phyloP scores from a whole-genome alignment of 2,113 vertebrate genomes.

The Mobula birostris region DNA sequence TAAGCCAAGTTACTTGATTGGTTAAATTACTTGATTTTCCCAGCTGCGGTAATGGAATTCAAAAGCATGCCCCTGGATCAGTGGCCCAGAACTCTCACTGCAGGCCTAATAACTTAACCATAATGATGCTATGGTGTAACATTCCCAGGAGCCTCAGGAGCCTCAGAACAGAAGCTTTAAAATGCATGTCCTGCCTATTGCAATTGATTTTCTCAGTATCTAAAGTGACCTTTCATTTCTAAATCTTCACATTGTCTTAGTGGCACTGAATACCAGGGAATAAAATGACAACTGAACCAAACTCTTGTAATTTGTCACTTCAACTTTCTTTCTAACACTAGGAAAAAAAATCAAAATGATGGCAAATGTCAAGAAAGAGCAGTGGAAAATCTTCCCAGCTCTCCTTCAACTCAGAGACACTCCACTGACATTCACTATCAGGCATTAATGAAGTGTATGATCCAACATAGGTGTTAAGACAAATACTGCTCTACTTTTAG shows the following conservation, averaged over 20 bases:
- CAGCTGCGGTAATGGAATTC: no score
- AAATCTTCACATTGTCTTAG: not conserved
- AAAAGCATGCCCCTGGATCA: no score
- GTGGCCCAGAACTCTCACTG: no score
- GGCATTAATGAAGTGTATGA: not conserved
- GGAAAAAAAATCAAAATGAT: not conserved
- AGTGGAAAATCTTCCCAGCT: not conserved
- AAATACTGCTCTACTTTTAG: not conserved
- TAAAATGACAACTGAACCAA: not conserved
- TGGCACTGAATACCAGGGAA: not conserved
- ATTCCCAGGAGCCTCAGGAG: not conserved
- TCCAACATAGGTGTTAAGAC: not conserved
- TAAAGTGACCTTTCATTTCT: not conserved
- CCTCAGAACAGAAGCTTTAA: not conserved
- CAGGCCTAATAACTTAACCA: no score
- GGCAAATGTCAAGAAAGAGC: not conserved
- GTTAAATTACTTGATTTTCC: no score
- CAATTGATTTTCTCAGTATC: not conserved
- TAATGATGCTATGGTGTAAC: not conserved
- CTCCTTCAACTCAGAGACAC: not conserved
- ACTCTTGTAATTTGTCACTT: not conserved
- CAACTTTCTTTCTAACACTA: not conserved
- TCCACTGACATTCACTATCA: not conserved
- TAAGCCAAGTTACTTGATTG: no score
- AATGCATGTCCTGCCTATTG: not conserved